These are phyloP conservation scores for Actinostola sp. DNA, from an alignment of 92 coral and sea anemone species.

Conservation along the genomic window DNA sequence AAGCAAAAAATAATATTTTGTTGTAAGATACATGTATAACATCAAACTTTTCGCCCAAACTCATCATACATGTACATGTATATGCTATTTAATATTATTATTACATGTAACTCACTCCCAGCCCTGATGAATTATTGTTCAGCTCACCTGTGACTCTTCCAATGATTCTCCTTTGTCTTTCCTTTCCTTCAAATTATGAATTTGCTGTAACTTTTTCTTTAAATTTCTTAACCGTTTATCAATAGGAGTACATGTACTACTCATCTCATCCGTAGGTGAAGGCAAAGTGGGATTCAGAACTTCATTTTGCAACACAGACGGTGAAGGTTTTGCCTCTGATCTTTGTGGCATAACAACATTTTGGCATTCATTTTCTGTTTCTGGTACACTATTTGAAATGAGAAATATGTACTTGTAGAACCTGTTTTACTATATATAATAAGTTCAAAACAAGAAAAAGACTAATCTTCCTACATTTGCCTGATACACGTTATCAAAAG, in stretches of 20 bases:
- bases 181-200: conserved; percentile 68
- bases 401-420: neutral
- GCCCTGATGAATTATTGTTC: too few species aligned
- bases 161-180: conserved; percentile 70
- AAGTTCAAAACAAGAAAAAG: too few species aligned
- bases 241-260: conserved; percentile 51
- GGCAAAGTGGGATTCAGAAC: neutral
- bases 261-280: neutral
- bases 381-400: neutral
- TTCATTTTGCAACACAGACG: neutral
- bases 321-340: neutral
- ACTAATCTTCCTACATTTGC: too few species aligned
- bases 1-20: too few species aligned
- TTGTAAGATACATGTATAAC: too few species aligned
- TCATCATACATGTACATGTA: too few species aligned
- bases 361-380: neutral
- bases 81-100: too few species aligned
- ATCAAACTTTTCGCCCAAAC: too few species aligned
- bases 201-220: conserved; percentile 88
- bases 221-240: conserved; percentile 82
- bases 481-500: too few species aligned
- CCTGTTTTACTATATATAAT: too few species aligned
- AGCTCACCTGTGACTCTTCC: conserved; percentile 80
- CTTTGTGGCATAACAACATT: neutral
- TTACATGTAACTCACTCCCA: too few species aligned